Base-by-base conservation (phyloP, 2,888 invertebrate genomes). In the Epirrhoe tristata region DNA sequence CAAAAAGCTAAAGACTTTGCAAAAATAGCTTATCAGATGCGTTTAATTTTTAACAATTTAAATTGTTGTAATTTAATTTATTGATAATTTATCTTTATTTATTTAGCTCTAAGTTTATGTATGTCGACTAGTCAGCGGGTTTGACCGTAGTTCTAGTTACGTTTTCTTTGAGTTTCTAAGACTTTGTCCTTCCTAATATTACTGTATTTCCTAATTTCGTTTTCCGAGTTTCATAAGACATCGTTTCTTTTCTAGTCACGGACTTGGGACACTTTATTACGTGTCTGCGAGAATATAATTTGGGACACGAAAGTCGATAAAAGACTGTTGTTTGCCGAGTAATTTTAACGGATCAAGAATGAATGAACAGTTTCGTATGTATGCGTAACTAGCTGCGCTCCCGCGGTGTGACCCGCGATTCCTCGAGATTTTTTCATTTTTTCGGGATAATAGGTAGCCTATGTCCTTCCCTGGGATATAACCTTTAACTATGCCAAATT, bases 191-290 rank as follows among this genome's bases (percentile, higher is more conserved):
- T 57, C 34, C 62, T 66, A 78, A 73, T 80, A 80, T 80, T 81
- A 84, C 77, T 81, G 77, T 82, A 80, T 81, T 79, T 76, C 80
- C 79, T 84, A 81, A 83, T 85, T 86, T 84, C 74, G 81, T 85
- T 86, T 84, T 77, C 77, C 60, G 77, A 83, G 83, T 85, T 81
- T 74, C 71, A 77, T 75, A 74, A 74, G 76, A 73, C 64, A 73
- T 80, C 76, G 77, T 84, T 85, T 81, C 78, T 77, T 83, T 81
- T 90, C 91, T 90, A 91, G 91, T 92, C 91, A 90, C 79, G 78
- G 75, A 78, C 76, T 80, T 81, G 71, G n/a, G 84, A 86, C 82
- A 83, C 77, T 77, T 73, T 75, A 72, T 76, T 74, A 79, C 81
- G 80, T 86, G 82, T 84, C 81, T 75, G 71, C 70, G 60, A 71